A percentile compares a stretch with the other conserved stretches of the same genome.
Conservation (phyloP, 2,113 vertebrate species). For the Alaudala cheleensis region DNA sequence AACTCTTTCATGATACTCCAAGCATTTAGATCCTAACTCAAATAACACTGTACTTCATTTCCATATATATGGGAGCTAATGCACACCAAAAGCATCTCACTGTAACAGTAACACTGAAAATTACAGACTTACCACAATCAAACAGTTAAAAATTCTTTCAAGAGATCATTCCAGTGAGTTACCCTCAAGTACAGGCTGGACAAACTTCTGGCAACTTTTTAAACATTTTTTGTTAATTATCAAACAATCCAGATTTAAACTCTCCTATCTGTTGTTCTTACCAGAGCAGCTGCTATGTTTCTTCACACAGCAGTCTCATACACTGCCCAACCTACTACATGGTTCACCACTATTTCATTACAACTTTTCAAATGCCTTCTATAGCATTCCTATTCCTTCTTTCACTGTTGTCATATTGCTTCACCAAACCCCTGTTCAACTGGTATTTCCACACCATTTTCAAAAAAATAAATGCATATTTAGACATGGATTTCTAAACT, state of each 20-base stretch:
- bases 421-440: background rate
- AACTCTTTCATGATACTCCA: background rate
- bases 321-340: background rate
- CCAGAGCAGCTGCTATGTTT: background rate
- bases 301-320: background rate
- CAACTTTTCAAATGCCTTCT: background rate
- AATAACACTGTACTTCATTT: background rate
- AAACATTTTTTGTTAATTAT: background rate
- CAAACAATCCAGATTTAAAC: background rate
- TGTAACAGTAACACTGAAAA: background rate
- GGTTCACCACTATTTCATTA: background rate
- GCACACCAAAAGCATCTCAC: background rate
- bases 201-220: background rate
- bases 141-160: background rate
- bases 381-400: background rate
- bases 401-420: background rate
- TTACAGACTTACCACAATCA: accelerated
- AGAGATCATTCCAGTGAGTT: background rate
- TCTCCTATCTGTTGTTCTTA: background rate
- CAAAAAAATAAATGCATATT: background rate
- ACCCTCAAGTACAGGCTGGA: background rate
- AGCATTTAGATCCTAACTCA: background rate
- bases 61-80: background rate
- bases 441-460: background rate
- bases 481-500: background rate